These are phyloP conservation scores for Orbicella faveolata DNA, from an alignment of 64 coral and sea anemone genomes.

Conservation along the genomic window DNA sequence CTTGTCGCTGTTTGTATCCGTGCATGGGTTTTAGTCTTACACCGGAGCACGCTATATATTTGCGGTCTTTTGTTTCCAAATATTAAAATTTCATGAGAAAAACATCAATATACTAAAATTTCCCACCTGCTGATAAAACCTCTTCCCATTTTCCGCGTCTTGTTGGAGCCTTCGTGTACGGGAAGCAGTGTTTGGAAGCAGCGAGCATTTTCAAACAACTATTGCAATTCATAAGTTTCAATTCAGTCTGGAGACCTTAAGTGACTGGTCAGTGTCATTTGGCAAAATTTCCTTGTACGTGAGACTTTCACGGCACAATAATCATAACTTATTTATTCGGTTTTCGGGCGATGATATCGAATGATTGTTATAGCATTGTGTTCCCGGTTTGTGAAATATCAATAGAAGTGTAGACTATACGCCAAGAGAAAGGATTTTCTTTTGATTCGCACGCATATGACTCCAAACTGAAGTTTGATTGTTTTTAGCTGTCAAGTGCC, in stretches of 20 bases:
- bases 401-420: not conserved
- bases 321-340: constrained; percentile 28
- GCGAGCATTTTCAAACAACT: not conserved
- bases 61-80: constrained; percentile 29
- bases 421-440: not conserved
- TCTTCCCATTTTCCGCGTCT: not conserved
- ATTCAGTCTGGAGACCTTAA: not conserved
- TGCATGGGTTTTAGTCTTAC: not conserved
- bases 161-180: not conserved
- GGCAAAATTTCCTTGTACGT: not conserved
- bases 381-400: constrained; percentile 3
- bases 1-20: not conserved
- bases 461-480: not conserved
- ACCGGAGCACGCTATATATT: not conserved
- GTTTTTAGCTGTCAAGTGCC: not conserved
- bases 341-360: not conserved
- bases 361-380: not conserved
- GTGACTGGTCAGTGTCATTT: not conserved
- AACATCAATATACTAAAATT: not conserved
- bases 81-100: constrained; percentile 33
- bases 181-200: not conserved
- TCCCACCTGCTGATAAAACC: constrained; percentile 7
- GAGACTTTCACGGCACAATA: not conserved
- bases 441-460: not conserved
- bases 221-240: not conserved